These are phyloP conservation scores for Gymnoscelis rufifasciata DNA, from an alignment of 2,888 invertebrate genomes.

Conservation along the genomic window DNA sequence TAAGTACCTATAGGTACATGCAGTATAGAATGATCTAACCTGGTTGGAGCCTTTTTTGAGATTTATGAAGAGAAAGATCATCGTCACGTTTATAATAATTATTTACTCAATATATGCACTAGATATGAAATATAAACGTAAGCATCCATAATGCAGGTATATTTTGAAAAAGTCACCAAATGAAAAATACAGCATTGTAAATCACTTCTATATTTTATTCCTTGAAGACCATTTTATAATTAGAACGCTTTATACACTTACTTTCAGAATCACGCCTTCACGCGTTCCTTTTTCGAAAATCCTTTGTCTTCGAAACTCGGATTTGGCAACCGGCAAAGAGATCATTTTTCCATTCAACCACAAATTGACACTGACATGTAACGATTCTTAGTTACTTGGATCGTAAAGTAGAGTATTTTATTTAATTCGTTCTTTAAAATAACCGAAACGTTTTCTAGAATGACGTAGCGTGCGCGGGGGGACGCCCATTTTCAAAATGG, in stretches of 20 bases:
- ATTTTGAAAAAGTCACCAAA: too few relatives aligned
- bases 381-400: not conserved
- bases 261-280: not conserved
- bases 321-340: not conserved
- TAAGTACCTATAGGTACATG: too few relatives aligned
- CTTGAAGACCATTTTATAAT: not conserved
- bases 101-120: too few relatives aligned
- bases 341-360: not conserved
- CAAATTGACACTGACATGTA: not conserved
- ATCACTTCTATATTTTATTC: not conserved
- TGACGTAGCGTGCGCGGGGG: constrained; percentile 30
- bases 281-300: constrained; percentile 8
- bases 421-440: not conserved
- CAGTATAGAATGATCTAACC: too few relatives aligned
- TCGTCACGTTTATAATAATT: too few relatives aligned
- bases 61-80: too few relatives aligned
- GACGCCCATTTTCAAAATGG: constrained; percentile 69
- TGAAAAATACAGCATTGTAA: too few relatives aligned
- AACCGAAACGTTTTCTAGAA: constrained; percentile 13
- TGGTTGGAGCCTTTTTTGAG: too few relatives aligned
- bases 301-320: constrained; percentile 13
- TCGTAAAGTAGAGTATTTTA: not conserved
- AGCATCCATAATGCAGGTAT: too few relatives aligned
- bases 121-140: too few relatives aligned
- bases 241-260: not conserved